Conservation (phyloP, 64 coral and sea anemone species). For the Montipora sp. region DNA sequence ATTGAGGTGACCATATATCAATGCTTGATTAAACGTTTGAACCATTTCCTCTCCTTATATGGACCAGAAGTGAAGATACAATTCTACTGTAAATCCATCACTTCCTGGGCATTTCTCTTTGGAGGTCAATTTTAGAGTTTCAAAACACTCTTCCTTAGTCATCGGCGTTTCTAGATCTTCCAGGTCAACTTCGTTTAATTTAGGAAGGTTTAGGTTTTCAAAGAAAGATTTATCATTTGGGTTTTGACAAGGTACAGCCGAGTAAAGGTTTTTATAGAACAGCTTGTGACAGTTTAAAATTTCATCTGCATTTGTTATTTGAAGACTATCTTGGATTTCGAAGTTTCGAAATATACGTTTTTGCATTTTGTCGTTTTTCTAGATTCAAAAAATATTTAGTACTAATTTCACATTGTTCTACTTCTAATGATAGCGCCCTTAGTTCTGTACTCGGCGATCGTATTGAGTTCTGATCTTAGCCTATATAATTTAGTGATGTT, state of each 20-base stretch:
- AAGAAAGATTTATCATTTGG: background rate
- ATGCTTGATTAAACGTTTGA: background rate
- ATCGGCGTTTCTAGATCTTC: background rate
- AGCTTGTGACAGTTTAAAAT: background rate
- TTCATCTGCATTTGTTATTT: background rate
- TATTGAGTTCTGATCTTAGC: background rate
- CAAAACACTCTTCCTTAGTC: background rate
- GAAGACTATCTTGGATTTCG: background rate
- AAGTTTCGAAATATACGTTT: background rate
- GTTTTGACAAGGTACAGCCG: background rate
- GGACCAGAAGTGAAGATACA: background rate
- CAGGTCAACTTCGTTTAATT: background rate
- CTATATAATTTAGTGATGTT: background rate
- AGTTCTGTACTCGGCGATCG: background rate
- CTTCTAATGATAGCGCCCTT: background rate
- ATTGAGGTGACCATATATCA: background rate
- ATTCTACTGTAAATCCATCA: background rate
- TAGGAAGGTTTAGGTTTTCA: background rate
- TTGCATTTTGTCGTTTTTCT: background rate
- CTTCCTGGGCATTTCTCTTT: conserved; percentile 8
- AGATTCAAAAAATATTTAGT: too few species aligned
- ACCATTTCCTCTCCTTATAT: background rate
- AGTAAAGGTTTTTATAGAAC: conserved; percentile 17
- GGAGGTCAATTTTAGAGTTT: background rate
- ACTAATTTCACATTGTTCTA: too few species aligned